phyloP scores from a whole-genome alignment of 2,888 invertebrate genomes.

The Eilema sororculum region DNA sequence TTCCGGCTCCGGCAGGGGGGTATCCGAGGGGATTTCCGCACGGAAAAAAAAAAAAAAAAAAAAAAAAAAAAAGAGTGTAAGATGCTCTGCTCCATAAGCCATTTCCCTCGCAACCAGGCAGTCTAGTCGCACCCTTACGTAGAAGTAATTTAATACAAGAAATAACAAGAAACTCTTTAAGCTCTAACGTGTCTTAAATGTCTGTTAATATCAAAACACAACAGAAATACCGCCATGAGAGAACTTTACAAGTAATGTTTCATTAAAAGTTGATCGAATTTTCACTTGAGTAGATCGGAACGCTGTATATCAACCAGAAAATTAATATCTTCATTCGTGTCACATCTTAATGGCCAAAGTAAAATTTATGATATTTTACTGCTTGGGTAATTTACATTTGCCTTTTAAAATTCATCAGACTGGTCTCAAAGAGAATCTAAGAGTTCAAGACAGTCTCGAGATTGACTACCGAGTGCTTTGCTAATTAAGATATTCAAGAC shows the following conservation, averaged over 20 bases:
- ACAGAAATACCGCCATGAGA: slow-evolving; percentile 14
- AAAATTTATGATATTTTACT: slow-evolving; percentile 7
- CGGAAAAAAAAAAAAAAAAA: too few species aligned
- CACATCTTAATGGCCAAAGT: slow-evolving; percentile 22
- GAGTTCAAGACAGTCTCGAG: not conserved
- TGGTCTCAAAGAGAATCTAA: not conserved
- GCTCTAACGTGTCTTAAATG: too few species aligned
- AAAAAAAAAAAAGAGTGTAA: too few species aligned
- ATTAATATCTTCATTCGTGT: slow-evolving; percentile 31
- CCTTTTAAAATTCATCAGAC: not conserved
- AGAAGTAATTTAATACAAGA: not conserved
- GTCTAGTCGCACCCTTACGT: not conserved
- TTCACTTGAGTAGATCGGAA: slow-evolving; percentile 28
- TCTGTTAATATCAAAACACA: not conserved
- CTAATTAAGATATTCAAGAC: not conserved
- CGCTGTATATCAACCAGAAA: slow-evolving; percentile 34
- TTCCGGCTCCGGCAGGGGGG: too few species aligned
- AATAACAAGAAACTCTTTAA: not conserved
- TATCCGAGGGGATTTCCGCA: too few species aligned
- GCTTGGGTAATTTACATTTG: slow-evolving; percentile 1
- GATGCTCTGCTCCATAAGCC: too few species aligned
- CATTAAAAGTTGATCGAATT: slow-evolving; percentile 34
- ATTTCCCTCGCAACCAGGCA: too few species aligned
- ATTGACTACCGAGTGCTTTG: not conserved
- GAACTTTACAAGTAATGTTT: slow-evolving; percentile 18